Conservation (phyloP, 2,797 vertebrate genomes). For the Hozukius guyotensis region DNA sequence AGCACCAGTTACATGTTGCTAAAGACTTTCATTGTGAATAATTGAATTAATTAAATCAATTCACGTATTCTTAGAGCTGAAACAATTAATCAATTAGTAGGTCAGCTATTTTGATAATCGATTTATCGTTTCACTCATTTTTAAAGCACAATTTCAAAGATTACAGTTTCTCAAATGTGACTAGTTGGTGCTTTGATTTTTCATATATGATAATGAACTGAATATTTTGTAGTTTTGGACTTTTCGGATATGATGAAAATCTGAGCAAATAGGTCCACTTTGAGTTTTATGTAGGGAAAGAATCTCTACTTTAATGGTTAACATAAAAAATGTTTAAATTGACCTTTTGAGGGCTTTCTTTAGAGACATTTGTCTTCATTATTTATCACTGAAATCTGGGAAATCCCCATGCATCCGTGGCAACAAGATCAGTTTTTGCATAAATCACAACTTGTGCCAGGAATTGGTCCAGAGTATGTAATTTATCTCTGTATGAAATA, state of each 20-base stretch:
- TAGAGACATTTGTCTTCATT: background rate
- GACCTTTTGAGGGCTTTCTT: background rate
- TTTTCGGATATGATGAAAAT: background rate
- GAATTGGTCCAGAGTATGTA: conserved; percentile 11
- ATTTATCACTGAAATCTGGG: conserved; percentile 11
- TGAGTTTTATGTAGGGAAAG: background rate
- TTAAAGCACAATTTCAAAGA: background rate
- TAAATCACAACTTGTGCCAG: conserved; percentile 10
- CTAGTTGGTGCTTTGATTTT: background rate
- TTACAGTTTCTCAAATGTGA: background rate
- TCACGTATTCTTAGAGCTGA: background rate
- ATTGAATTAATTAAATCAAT: no score
- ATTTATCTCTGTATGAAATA: conserved; percentile 33
- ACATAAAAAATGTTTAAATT: background rate
- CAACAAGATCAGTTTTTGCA: background rate
- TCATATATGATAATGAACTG: background rate
- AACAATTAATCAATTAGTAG: background rate
- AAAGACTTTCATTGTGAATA: background rate
- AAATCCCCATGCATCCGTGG: conserved; percentile 3
- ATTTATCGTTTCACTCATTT: background rate
- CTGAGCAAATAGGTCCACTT: background rate
- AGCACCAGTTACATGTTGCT: background rate
- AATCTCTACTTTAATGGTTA: background rate
- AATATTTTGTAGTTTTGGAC: background rate
- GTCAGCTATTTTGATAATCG: background rate